Evolutionary conservation across 1,140 invertebrate genomes (phyloP).

Genomic region (Idris sp.): DNA sequence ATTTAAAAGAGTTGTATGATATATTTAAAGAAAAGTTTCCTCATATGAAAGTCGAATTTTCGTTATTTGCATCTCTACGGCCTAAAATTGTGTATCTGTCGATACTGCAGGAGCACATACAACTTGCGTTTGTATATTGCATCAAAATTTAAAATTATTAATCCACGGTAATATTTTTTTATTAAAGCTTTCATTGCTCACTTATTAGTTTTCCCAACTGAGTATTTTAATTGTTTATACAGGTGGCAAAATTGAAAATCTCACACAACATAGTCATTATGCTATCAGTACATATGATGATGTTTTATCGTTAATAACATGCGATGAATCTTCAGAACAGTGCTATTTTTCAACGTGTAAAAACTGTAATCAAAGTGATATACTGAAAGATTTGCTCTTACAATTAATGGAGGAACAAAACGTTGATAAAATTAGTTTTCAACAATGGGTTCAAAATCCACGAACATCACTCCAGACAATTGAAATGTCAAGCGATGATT

Average conservation of each 20-base stretch:
- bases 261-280: neutral
- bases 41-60: constrained; percentile 1
- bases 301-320: neutral
- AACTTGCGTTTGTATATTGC: constrained; percentile 29
- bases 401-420: constrained; percentile 4
- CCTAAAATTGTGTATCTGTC: constrained; percentile 31
- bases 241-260: no score
- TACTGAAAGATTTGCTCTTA: neutral
- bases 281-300: constrained; percentile 9
- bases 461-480: neutral
- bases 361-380: neutral
- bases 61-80: constrained; percentile 13
- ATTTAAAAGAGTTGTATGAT: constrained; percentile 11
- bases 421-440: neutral
- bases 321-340: neutral
- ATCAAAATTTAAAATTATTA: constrained; percentile 33
- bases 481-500: neutral
- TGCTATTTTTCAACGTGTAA: constrained; percentile 2
- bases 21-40: constrained; percentile 2
- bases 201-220: no score
- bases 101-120: constrained; percentile 22
- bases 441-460: constrained; percentile 11
- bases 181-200: no score
- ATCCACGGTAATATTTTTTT: constrained; percentile 13
- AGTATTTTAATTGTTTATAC: no score